Percentiles rank a stretch among this genome's conserved stretches.
These are phyloP conservation scores for Drosophila histrio DNA, from an alignment of 2,888 invertebrate genomes.

Conservation along the genomic window DNA sequence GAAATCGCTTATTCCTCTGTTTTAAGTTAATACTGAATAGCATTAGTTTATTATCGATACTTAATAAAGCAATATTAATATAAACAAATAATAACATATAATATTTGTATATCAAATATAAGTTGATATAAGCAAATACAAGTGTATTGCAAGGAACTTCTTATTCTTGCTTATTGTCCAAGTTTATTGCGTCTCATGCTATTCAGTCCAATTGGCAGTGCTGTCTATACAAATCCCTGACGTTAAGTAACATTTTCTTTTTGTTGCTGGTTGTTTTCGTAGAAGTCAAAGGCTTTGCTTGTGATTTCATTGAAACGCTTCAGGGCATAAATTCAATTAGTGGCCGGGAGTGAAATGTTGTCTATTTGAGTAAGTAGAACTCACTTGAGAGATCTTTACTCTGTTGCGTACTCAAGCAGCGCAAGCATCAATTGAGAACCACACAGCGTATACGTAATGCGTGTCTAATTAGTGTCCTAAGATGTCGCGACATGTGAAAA, in stretches of 20 bases:
- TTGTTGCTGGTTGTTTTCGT: not conserved
- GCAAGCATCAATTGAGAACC: slow-evolving; percentile 24
- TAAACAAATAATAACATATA: not conserved
- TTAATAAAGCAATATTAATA: too few species aligned
- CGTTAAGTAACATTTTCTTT: not conserved
- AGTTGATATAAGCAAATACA: not conserved
- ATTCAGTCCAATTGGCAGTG: slow-evolving; percentile 4
- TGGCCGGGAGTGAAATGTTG: slow-evolving; percentile 7
- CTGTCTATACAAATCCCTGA: not conserved
- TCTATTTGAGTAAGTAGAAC: not conserved
- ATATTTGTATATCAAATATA: too few species aligned
- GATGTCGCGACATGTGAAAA: slow-evolving; percentile 26
- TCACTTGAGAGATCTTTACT: slow-evolving; percentile 10
- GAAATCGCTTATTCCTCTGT: too few species aligned
- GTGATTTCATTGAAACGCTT: slow-evolving; percentile 19
- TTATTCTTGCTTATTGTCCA: not conserved
- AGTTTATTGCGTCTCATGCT: not conserved
- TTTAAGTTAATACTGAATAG: too few species aligned
- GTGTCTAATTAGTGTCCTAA: slow-evolving; percentile 64
- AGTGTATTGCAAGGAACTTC: not conserved
- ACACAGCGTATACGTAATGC: slow-evolving; percentile 52
- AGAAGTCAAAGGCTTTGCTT: slow-evolving; percentile 2
- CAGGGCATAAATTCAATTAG: slow-evolving; percentile 37
- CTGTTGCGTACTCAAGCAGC: slow-evolving; percentile 1
- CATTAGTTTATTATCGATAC: too few species aligned